A percentile compares a stretch with the other conserved stretches of the same genome.
These are phyloP conservation scores for Columba guinea DNA, from an alignment of 2,797 vertebrate genomes.

Conservation along the genomic window DNA sequence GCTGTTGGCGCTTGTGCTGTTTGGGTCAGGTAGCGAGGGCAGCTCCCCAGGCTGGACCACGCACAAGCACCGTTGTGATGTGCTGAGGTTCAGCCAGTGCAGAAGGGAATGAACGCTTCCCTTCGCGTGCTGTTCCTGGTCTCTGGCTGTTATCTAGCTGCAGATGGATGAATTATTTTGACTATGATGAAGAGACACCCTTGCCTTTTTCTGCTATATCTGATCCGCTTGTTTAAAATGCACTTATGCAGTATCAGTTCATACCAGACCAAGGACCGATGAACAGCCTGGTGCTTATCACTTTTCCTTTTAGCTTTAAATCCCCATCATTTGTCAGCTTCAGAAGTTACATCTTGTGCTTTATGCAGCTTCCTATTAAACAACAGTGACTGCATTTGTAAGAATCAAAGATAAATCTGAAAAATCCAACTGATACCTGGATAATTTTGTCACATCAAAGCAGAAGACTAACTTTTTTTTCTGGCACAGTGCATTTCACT, in stretches of 20 bases:
- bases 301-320: not conserved
- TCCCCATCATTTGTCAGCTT: not conserved
- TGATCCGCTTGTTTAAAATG: not conserved
- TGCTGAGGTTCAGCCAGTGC: not conserved
- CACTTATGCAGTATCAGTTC: not conserved
- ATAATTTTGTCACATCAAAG: not conserved
- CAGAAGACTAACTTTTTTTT: not conserved
- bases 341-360: not conserved
- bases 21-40: accelerated
- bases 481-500: not conserved
- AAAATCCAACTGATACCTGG: not conserved
- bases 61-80: too few relatives aligned
- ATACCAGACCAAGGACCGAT: not conserved
- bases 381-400: not conserved
- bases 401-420: not conserved
- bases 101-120: not conserved
- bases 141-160: not conserved
- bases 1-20: not conserved
- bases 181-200: not conserved
- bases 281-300: not conserved
- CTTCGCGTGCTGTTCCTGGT: not conserved
- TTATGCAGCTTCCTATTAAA: not conserved
- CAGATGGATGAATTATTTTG: not conserved
- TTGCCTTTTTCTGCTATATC: not conserved
- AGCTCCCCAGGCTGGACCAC: not conserved